Conservation (phyloP, 2,888 invertebrate species). For the Miltochrista miniata region DNA sequence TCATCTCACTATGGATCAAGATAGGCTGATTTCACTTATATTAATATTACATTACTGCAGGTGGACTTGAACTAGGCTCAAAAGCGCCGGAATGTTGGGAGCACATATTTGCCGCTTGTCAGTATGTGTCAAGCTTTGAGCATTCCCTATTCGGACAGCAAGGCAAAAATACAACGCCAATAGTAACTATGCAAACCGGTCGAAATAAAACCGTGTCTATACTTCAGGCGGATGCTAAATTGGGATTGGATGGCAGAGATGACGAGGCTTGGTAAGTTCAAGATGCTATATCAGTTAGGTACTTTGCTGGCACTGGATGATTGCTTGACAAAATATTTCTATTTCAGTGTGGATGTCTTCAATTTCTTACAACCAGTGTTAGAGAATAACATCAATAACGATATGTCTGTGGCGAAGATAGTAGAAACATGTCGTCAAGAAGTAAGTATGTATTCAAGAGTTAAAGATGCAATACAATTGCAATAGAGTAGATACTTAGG, state of each 20-base stretch:
- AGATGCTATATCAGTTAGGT: constrained; percentile 12
- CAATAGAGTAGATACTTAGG: too few relatives aligned
- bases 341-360: constrained; percentile 90
- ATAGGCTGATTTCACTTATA: too few relatives aligned
- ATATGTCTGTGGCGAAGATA: constrained; percentile 89
- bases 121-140: constrained; percentile 96
- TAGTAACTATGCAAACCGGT: constrained; percentile 86
- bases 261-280: constrained; percentile 89
- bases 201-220: constrained; percentile 85
- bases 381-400: constrained; percentile 84
- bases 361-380: constrained; percentile 90
- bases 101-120: constrained; percentile 96
- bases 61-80: constrained; percentile 95
- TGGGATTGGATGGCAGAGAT: constrained; percentile 80
- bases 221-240: constrained; percentile 83
- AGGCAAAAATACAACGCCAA: constrained; percentile 86
- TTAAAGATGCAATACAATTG: too few relatives aligned
- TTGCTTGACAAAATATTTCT: neutral
- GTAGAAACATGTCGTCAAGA: constrained; percentile 84
- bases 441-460: constrained; percentile 42
- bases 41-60: constrained; percentile 35
- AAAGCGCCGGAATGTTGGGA: constrained; percentile 98
- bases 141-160: constrained; percentile 95
- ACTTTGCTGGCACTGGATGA: neutral
- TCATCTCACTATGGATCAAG: too few relatives aligned